Base-by-base conservation (phyloP, 1,140 invertebrate species). In the Saxidomus purpurata region DNA sequence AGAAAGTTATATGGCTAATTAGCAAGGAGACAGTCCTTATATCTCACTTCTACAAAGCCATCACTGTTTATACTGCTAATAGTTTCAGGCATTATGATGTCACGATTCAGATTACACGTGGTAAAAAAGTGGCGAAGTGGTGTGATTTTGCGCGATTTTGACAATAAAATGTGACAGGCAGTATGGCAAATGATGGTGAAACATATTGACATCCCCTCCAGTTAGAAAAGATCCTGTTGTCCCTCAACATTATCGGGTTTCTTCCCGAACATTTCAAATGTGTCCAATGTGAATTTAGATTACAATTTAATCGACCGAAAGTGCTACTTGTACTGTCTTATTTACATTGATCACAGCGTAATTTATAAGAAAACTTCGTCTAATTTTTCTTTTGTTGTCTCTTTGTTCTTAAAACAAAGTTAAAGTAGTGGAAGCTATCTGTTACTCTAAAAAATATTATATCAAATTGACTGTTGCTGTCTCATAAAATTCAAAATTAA, bases 121-220 rank as follows among this genome's bases (percentile, higher is more conserved):
- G 28, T 79, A 79, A 55, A 79, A 49, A 19, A 79, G 19, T 49
- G 31, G 47, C 38, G 59, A 67, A 69, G 19, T 49, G 81, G 19
- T 83, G 61, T 34, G 52, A 83, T 67, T 69, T 69, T 59, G n/a
- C 28, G 22, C 15, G 52, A 40, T 69, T 85, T 71, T 36, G 43
- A 85, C 83, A 71, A 85, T 85, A 36, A 71, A 85, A 85, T 76
- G 49, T 74, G 83, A 85, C 83, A 85, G 83, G 67, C 40, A 3
- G 49, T 69, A 47, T 34, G 49, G 43, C 47, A 79, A 55, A 55
- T 79, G 43, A 79, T 36, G 76, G 28, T 31, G 76, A 79, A 79
- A 55, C 76, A 79, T 79, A 79, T 79, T 79, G 76, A 52, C 76
- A 15, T 9, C 28, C 76, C 76, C 76, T 55, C 76, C 31, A 82